A percentile compares a stretch with the other conserved stretches of the same genome.
Conservation (phyloP, 1,140 invertebrate species). For the Drosophila tsacasi region DNA sequence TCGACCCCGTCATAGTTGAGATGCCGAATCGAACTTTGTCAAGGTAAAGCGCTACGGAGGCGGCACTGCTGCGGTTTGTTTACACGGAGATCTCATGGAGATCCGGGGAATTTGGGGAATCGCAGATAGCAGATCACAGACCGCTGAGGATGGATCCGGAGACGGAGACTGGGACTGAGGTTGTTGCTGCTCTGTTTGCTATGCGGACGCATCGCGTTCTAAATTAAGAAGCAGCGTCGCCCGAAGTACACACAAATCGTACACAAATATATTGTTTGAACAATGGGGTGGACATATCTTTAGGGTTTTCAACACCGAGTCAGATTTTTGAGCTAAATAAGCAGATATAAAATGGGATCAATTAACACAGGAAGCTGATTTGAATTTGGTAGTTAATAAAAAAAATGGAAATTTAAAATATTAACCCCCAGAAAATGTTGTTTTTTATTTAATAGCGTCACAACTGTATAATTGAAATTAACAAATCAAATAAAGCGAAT, state of each 20-base stretch:
- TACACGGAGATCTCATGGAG: constrained; percentile 36
- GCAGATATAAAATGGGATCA: constrained; percentile 2
- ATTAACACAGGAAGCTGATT: neutral
- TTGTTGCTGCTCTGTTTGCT: constrained; percentile 56
- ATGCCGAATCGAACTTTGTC: constrained; percentile 71
- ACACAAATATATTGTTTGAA: constrained; percentile 43
- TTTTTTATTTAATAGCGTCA: too few species aligned
- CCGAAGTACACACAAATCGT: constrained; percentile 52
- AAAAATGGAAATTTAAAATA: neutral
- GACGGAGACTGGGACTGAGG: constrained; percentile 23
- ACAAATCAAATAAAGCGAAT: too few species aligned
- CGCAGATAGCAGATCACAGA: constrained; percentile 4
- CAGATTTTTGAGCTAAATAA: neutral
- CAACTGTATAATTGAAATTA: too few species aligned
- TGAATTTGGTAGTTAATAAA: neutral
- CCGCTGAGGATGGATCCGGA: neutral
- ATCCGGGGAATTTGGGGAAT: neutral
- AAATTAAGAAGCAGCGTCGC: constrained; percentile 68
- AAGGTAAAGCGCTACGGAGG: constrained; percentile 40
- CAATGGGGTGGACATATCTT: constrained; percentile 54
- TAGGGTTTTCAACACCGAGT: constrained; percentile 4
- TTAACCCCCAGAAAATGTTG: neutral
- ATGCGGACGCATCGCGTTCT: constrained; percentile 69
- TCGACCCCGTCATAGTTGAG: constrained; percentile 48
- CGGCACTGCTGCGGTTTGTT: constrained; percentile 65